Evolutionary conservation across 2,888 invertebrate species (phyloP).

Genomic region (Allophyes oxyacanthae): DNA sequence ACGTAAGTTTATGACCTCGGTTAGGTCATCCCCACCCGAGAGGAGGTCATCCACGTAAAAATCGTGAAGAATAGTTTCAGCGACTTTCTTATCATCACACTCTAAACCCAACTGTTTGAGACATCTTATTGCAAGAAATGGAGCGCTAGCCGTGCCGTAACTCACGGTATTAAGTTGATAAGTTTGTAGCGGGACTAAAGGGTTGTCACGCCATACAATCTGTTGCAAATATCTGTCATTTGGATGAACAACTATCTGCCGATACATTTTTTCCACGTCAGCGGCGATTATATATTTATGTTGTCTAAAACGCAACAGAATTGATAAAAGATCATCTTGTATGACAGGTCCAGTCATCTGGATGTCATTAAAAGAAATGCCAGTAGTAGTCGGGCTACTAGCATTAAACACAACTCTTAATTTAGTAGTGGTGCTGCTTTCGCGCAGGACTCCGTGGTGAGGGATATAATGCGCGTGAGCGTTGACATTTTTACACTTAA

Average conservation of each 20-base stretch:
- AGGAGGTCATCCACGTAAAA: conserved; percentile 14
- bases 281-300: too few species aligned
- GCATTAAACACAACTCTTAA: too few species aligned
- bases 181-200: background rate
- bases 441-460: background rate
- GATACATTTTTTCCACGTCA: too few species aligned
- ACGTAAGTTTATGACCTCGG: conserved; percentile 21
- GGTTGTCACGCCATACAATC: conserved; percentile 9
- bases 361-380: too few species aligned
- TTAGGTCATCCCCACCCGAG: conserved; percentile 1
- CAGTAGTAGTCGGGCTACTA: too few species aligned
- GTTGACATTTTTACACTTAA: background rate
- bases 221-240: background rate
- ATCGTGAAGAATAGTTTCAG: conserved; percentile 1
- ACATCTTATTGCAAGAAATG: background rate
- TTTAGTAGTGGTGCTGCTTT: too few species aligned
- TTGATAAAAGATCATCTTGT: too few species aligned
- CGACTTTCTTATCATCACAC: background rate
- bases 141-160: conserved; percentile 9
- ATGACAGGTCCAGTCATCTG: too few species aligned
- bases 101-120: background rate
- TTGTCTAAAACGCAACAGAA: too few species aligned
- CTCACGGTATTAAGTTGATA: conserved; percentile 5
- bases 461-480: background rate
- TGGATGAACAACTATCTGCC: too few species aligned